phyloP scores from a whole-genome alignment of 2,797 vertebrate genomes.

The Petrocephalus sullivani region DNA sequence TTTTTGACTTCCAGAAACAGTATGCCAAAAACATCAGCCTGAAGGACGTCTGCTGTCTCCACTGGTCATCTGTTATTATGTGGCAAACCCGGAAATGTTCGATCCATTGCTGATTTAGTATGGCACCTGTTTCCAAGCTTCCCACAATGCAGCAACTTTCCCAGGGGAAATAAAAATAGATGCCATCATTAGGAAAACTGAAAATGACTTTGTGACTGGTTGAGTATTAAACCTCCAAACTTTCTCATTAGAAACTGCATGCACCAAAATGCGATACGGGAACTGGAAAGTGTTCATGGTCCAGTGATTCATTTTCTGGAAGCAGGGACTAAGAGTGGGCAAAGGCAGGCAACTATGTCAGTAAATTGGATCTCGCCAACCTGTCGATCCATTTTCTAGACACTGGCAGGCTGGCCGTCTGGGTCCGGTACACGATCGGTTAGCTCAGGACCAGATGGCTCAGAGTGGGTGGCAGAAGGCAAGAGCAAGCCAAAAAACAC shows the following conservation, averaged over 20 bases:
- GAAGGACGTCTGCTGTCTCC: not conserved
- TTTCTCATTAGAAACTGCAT: not conserved
- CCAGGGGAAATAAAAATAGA: not conserved
- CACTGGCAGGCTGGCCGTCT: not conserved
- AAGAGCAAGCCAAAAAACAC: not conserved
- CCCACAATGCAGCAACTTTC: not conserved
- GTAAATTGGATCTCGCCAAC: not conserved
- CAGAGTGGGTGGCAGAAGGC: not conserved
- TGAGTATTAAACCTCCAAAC: not conserved
- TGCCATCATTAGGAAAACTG: not conserved
- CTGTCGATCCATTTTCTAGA: slow-evolving; percentile 8
- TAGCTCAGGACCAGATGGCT: slow-evolving; percentile 6
- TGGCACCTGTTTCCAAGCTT: not conserved
- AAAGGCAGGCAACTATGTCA: not conserved
- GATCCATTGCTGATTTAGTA: not conserved
- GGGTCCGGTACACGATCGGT: not conserved
- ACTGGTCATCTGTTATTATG: not conserved
- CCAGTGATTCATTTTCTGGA: not conserved
- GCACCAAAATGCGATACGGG: not conserved
- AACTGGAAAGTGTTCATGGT: not conserved
- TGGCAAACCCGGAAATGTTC: not conserved
- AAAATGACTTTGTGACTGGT: not conserved
- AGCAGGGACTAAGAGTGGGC: not conserved
- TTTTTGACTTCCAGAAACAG: slow-evolving; percentile 1
- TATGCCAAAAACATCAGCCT: not conserved